These are phyloP conservation scores for Pangasius djambal DNA, from an alignment of 2,797 vertebrate genomes.

Conservation along the genomic window DNA sequence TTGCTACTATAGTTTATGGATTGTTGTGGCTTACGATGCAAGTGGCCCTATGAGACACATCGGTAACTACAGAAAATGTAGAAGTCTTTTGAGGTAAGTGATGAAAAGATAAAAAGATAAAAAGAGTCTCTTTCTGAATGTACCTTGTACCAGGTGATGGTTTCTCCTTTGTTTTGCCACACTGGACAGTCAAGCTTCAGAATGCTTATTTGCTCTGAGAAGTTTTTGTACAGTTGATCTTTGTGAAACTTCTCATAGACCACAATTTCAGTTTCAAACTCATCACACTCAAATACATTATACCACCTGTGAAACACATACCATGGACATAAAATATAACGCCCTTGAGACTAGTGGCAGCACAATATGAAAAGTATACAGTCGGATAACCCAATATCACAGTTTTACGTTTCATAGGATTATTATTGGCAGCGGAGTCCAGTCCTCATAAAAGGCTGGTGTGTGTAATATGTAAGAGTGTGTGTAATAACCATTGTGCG, in stretches of 20 bases:
- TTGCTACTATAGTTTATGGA: neutral
- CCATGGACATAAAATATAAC: neutral
- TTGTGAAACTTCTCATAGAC: conserved; percentile 41
- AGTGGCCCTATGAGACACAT: neutral
- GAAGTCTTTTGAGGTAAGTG: neutral
- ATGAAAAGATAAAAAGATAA: neutral
- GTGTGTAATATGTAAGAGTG: neutral
- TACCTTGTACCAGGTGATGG: conserved; percentile 70
- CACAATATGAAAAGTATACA: neutral
- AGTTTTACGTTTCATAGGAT: neutral
- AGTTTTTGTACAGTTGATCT: accelerated
- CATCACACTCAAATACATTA: neutral
- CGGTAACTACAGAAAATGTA: neutral
- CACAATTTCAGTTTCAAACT: conserved; percentile 18
- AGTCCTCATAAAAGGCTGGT: neutral
- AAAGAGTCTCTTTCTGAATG: neutral
- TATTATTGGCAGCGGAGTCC: neutral
- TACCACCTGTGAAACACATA: conserved; percentile 2
- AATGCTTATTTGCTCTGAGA: accelerated
- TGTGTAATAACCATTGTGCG: conserved; percentile 34
- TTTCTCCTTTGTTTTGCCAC: neutral
- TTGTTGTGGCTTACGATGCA: neutral
- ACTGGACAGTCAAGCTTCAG: neutral
- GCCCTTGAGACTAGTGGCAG: neutral
- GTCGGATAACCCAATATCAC: neutral